A percentile compares a stretch with the other conserved stretches of the same genome.
These are phyloP conservation scores for Percina caprodes DNA, from an alignment of 2,113 vertebrate species.

Conservation along the genomic window DNA sequence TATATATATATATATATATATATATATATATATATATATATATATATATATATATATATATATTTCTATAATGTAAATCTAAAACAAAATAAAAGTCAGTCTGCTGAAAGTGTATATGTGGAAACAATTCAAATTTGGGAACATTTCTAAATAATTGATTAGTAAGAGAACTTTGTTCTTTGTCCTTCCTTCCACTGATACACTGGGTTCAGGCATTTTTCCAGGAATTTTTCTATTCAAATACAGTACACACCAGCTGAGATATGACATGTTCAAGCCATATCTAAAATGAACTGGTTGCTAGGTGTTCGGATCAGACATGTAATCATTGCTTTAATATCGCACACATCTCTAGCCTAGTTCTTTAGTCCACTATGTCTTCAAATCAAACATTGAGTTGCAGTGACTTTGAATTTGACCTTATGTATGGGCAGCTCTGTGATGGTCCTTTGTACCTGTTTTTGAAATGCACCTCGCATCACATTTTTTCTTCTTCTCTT, in stretches of 20 bases:
- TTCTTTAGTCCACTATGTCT: constrained; percentile 7
- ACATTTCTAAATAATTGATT: neutral
- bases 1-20: too few species aligned
- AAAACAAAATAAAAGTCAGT: neutral
- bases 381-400: constrained; percentile 39
- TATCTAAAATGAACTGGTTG: neutral
- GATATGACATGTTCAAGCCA: neutral
- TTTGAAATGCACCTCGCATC: constrained; percentile 44
- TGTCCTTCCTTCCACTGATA: neutral
- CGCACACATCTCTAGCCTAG: neutral
- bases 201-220: neutral
- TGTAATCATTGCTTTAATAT: constrained; percentile 21
- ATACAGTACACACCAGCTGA: neutral
- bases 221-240: neutral
- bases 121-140: too few species aligned
- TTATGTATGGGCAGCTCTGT: constrained; percentile 15
- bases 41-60: too few species aligned
- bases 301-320: constrained; percentile 3
- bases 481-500: constrained; percentile 12
- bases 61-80: neutral
- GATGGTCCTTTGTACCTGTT: constrained; percentile 50
- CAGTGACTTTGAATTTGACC: constrained; percentile 41
- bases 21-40: too few species aligned
- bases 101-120: too few species aligned
- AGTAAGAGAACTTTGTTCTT: neutral